These are phyloP conservation scores for Novumbra hubbsi DNA, from an alignment of 2,797 vertebrate species.

Conservation along the genomic window DNA sequence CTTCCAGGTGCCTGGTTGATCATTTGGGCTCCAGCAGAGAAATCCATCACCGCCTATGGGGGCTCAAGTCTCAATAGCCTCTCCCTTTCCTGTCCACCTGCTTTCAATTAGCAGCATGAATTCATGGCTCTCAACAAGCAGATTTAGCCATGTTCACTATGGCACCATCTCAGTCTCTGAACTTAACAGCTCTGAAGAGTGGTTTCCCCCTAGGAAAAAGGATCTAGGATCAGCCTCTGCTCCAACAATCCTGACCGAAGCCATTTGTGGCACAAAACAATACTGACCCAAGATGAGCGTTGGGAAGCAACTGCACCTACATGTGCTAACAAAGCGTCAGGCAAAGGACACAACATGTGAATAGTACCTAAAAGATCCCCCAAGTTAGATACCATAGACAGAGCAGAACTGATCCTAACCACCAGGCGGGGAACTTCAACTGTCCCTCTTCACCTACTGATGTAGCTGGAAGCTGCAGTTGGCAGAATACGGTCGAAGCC, in stretches of 20 bases:
- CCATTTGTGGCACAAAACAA: not conserved
- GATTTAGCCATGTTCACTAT: not conserved
- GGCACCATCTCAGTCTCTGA: not conserved
- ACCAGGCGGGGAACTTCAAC: not conserved
- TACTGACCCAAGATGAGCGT: not conserved
- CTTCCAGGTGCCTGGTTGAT: not conserved
- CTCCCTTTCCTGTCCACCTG: constrained; percentile 27
- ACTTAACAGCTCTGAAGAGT: no score
- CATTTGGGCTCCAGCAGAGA: constrained; percentile 3
- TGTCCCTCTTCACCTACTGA: not conserved
- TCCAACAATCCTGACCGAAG: not conserved
- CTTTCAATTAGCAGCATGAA: constrained; percentile 29
- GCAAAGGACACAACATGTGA: not conserved
- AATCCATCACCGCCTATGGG: constrained; percentile 12
- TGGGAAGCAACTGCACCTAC: no score
- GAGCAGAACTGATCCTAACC: not conserved
- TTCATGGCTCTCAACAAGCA: constrained; percentile 16
- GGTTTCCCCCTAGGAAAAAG: no score
- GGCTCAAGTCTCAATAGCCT: not conserved
- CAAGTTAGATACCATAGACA: not conserved
- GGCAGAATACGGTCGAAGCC: not conserved
- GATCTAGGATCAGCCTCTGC: not conserved
- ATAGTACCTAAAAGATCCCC: not conserved
- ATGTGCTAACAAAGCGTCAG: not conserved
- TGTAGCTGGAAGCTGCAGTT: not conserved